A percentile compares a stretch with the other conserved stretches of the same genome.
Evolutionary conservation across 37 sponge, comb jelly and placozoan genomes (phyloP).

Genomic region (Oopsacas minuta): DNA sequence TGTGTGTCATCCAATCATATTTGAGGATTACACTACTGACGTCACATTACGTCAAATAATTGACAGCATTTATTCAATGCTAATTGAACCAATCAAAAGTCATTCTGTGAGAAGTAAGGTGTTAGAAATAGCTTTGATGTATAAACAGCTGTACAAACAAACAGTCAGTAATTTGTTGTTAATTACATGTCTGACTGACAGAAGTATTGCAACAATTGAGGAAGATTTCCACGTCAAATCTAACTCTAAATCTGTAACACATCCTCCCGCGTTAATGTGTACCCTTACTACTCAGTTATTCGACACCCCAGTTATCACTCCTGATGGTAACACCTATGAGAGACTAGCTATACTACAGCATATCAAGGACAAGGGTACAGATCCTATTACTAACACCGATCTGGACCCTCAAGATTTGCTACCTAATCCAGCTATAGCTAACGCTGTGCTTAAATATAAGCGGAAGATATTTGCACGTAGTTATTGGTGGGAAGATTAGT

Average conservation of each 20-base stretch:
- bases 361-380: neutral
- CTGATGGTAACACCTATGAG: neutral
- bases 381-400: neutral
- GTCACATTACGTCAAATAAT: neutral
- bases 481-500: conserved; percentile 1
- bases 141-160: neutral
- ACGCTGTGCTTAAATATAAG: neutral
- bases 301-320: neutral
- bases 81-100: neutral
- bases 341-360: neutral
- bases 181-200: neutral
- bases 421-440: neutral
- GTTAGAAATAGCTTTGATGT: neutral
- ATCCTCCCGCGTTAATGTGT: neutral
- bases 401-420: neutral
- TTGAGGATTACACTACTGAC: neutral
- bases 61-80: neutral
- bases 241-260: neutral
- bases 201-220: neutral
- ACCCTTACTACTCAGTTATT: neutral
- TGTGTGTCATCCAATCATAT: neutral
- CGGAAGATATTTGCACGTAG: neutral
- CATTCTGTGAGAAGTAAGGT: neutral
- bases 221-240: neutral
- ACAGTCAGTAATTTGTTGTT: neutral